A percentile compares a stretch with the other conserved stretches of the same genome.
Conservation (phyloP, 2,888 invertebrate species). For the Alsophila aescularia region DNA sequence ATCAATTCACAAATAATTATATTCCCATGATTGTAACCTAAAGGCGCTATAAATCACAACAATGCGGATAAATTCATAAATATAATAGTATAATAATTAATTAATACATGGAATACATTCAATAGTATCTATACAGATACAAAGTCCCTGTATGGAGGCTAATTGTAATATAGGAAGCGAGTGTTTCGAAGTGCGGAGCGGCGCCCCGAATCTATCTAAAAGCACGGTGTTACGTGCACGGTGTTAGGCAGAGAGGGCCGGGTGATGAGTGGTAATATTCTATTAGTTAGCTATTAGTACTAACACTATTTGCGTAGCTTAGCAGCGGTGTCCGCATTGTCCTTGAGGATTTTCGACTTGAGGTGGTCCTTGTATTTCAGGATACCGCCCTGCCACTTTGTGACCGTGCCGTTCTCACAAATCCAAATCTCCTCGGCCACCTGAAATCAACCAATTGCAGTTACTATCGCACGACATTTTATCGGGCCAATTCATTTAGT, state of each 20-base stretch:
- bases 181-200: background rate
- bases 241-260: constrained; percentile 36
- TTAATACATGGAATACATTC: no score
- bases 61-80: no score
- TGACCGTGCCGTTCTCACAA: constrained; percentile 97
- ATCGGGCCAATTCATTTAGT: no score
- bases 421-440: constrained; percentile 99
- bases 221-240: constrained; percentile 24
- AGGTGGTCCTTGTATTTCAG: constrained; percentile 97
- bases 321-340: constrained; percentile 83
- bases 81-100: no score
- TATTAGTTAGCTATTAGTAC: constrained; percentile 37
- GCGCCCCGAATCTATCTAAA: constrained; percentile 9
- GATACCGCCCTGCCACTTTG: constrained; percentile 99
- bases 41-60: no score
- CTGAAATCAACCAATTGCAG: constrained; percentile 82
- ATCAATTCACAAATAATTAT: background rate
- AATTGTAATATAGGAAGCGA: background rate
- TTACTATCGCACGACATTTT: no score
- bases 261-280: constrained; percentile 21
- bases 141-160: no score
- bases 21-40: no score
- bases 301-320: constrained; percentile 73
- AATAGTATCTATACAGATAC: no score
- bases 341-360: constrained; percentile 93